Evolutionary conservation across 2,797 vertebrate genomes (phyloP).

Genomic region (Falco novaeseelandiae): DNA sequence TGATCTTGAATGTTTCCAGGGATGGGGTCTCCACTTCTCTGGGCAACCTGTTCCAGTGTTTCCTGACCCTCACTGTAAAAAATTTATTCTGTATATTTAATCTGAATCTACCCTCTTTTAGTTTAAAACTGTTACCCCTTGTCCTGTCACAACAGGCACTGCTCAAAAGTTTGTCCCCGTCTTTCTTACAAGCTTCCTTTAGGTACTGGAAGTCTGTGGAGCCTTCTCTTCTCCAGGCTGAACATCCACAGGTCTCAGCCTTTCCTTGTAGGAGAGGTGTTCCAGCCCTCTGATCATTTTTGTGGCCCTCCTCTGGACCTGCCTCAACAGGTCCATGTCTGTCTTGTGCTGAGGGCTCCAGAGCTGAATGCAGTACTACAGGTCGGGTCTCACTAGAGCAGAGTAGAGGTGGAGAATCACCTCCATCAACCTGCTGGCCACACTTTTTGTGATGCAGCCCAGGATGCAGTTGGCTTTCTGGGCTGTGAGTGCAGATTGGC

Average conservation of each 20-base stretch:
- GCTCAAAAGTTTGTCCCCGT: background rate
- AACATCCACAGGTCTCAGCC: background rate
- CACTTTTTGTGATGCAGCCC: background rate
- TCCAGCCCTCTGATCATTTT: background rate
- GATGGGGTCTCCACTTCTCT: background rate
- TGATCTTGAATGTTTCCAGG: background rate
- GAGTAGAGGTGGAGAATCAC: background rate
- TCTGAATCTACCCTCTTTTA: background rate
- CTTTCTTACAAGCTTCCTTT: background rate
- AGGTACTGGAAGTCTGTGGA: background rate
- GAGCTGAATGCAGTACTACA: background rate
- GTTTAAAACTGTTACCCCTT: background rate
- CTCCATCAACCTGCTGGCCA: background rate
- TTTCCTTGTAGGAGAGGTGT: background rate
- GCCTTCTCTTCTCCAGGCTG: background rate
- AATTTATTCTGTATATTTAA: background rate
- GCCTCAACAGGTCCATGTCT: background rate
- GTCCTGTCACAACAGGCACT: background rate
- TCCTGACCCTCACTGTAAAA: background rate
- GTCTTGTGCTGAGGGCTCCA: background rate
- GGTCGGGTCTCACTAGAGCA: background rate
- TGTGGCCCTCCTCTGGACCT: background rate
- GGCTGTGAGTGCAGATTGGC: background rate
- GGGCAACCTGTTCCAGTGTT: background rate
- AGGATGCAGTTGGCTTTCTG: background rate